A percentile compares a stretch with the other conserved stretches of the same genome.
These are phyloP conservation scores for Cydia strobilella DNA, from an alignment of 1,140 invertebrate genomes.

Conservation along the genomic window DNA sequence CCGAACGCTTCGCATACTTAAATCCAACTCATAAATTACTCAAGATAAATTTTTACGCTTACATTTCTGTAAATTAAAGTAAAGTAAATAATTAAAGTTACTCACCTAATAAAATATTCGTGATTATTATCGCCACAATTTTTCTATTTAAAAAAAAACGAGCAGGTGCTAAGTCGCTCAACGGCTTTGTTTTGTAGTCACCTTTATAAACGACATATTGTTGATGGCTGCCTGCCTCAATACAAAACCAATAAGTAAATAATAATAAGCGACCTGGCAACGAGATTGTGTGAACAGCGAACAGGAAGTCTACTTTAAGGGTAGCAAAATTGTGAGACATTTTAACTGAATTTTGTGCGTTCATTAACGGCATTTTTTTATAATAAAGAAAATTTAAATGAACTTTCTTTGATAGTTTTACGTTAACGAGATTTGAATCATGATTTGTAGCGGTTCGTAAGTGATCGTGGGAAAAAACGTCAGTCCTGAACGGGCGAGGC, in stretches of 20 bases:
- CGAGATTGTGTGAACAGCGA: conserved; percentile 62
- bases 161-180: conserved; percentile 68
- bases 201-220: conserved; percentile 73
- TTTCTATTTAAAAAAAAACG: conserved; percentile 52
- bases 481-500: conserved; percentile 53
- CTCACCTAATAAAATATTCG: conserved; percentile 31
- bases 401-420: conserved; percentile 2
- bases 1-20: conserved; percentile 50
- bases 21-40: conserved; percentile 33
- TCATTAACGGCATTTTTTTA: neutral
- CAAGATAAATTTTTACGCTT: neutral
- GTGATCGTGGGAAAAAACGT: conserved; percentile 69
- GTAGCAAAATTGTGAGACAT: conserved; percentile 38
- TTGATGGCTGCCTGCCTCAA: conserved; percentile 66
- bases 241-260: conserved; percentile 71
- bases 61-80: conserved; percentile 17
- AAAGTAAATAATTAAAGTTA: conserved; percentile 20
- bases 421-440: conserved; percentile 35
- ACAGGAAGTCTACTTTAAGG: conserved; percentile 64
- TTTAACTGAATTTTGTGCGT: conserved; percentile 23
- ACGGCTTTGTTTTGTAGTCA: conserved; percentile 74
- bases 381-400: neutral
- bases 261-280: conserved; percentile 63
- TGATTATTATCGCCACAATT: conserved; percentile 43
- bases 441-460: conserved; percentile 55